Evolutionary conservation across 2,797 vertebrate species (phyloP).

Genomic region (Lithobates sylvaticus): DNA sequence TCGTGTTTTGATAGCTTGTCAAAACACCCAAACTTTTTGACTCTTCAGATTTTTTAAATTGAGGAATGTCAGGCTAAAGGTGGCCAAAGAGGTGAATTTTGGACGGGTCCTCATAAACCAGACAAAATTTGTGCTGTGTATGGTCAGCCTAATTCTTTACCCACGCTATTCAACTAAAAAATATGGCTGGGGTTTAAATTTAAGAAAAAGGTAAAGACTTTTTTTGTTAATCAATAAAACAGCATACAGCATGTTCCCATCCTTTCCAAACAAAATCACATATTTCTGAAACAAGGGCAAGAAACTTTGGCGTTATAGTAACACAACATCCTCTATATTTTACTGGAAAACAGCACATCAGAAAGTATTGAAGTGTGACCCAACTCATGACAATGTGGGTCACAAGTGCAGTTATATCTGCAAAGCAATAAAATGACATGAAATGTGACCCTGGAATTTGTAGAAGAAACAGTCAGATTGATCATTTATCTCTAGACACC

Average conservation of each 20-base stretch:
- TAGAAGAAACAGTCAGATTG: constrained; percentile 37
- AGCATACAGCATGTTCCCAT: not conserved
- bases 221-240: not conserved
- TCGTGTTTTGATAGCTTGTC: too few species aligned
- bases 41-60: too few species aligned
- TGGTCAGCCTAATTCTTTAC: too few species aligned
- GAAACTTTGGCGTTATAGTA: not conserved
- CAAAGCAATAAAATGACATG: constrained; percentile 32
- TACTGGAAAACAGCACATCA: constrained; percentile 16
- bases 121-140: too few species aligned
- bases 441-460: constrained; percentile 40
- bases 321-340: constrained; percentile 20
- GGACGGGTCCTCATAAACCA: too few species aligned
- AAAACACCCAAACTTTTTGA: too few species aligned
- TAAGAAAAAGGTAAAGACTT: too few species aligned
- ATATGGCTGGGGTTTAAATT: too few species aligned
- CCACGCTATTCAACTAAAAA: too few species aligned
- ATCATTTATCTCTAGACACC: constrained; percentile 42
- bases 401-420: constrained; percentile 28
- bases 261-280: constrained; percentile 7
- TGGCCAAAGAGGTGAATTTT: too few species aligned
- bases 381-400: constrained; percentile 35
- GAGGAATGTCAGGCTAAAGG: too few species aligned
- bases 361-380: constrained; percentile 1
- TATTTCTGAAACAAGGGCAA: not conserved